phyloP scores from a whole-genome alignment of 2,113 vertebrate genomes.

The Perca schrenkii region DNA sequence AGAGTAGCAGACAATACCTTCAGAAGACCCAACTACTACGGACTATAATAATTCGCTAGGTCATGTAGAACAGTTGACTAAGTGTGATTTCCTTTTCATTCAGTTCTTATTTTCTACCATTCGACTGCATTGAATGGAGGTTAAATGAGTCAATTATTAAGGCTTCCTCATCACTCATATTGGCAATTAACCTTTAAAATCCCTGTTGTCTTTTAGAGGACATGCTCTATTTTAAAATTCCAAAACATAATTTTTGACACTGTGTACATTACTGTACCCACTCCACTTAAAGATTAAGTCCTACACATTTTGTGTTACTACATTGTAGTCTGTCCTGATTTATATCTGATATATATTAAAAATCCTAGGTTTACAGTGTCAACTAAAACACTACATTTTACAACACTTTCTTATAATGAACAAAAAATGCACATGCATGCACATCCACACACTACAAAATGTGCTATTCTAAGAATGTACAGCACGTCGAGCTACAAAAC shows the following conservation, averaged over 20 bases:
- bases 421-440: not conserved
- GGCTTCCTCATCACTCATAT: not conserved
- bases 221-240: not conserved
- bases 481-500: constrained; percentile 8
- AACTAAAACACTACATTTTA: not conserved
- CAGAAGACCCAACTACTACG: not conserved
- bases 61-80: not conserved
- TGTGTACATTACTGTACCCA: not conserved
- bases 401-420: not conserved
- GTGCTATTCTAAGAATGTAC: constrained; percentile 24
- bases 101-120: not conserved
- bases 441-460: not conserved
- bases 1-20: not conserved
- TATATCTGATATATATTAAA: not conserved
- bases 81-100: not conserved
- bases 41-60: not conserved
- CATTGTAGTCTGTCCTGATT: not conserved
- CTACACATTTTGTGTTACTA: not conserved
- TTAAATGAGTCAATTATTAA: not conserved
- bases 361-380: not conserved
- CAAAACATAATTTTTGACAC: not conserved
- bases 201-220: not conserved
- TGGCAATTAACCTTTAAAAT: not conserved
- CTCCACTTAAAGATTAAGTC: not conserved
- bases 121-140: not conserved